Evolutionary conservation across 2,797 vertebrate species (phyloP).

Genomic region (Melanotaenia parkinsoni): DNA sequence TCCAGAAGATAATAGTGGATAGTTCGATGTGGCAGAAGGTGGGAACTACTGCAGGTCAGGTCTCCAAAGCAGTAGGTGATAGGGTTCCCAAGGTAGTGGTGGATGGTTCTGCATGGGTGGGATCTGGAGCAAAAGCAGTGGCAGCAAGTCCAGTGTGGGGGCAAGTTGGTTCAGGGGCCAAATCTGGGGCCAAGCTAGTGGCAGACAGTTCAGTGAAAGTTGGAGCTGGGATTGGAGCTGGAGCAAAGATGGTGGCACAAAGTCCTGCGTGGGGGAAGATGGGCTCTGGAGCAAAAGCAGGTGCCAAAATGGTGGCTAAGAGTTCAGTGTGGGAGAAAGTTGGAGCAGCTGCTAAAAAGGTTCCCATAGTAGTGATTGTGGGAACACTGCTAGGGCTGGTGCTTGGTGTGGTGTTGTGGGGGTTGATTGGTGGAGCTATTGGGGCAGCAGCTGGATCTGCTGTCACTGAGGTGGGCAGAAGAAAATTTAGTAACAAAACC

Average conservation of each 20-base stretch:
- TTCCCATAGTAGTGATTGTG: conserved; percentile 59
- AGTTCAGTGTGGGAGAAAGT: conserved; percentile 74
- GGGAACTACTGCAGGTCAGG: conserved; percentile 50
- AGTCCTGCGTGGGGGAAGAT: conserved; percentile 73
- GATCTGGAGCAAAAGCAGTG: conserved; percentile 67
- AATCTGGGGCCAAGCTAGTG: conserved; percentile 26
- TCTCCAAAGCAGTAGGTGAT: conserved; percentile 64
- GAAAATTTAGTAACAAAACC: conserved; percentile 62
- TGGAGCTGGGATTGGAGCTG: conserved; percentile 57
- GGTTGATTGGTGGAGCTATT: conserved; percentile 74
- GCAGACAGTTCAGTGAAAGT: conserved; percentile 52
- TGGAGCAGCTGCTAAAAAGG: conserved; percentile 47
- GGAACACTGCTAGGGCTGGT: conserved; percentile 72
- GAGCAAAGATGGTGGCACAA: conserved; percentile 69
- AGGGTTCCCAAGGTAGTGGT: conserved; percentile 63
- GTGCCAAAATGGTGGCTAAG: conserved; percentile 67
- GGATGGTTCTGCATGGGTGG: conserved; percentile 66
- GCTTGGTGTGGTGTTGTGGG: conserved; percentile 76
- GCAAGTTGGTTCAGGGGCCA: conserved; percentile 71
- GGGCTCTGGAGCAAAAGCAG: conserved; percentile 67
- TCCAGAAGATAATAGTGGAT: conserved; percentile 63
- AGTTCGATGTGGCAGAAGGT: conserved; percentile 68
- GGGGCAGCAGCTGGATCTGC: conserved; percentile 78
- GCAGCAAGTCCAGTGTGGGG: conserved; percentile 67
- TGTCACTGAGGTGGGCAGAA: conserved; percentile 71